Percentiles rank a stretch among this genome's conserved stretches.
Conservation (phyloP, 2,113 vertebrate genomes). For the Ascaphus truei region DNA sequence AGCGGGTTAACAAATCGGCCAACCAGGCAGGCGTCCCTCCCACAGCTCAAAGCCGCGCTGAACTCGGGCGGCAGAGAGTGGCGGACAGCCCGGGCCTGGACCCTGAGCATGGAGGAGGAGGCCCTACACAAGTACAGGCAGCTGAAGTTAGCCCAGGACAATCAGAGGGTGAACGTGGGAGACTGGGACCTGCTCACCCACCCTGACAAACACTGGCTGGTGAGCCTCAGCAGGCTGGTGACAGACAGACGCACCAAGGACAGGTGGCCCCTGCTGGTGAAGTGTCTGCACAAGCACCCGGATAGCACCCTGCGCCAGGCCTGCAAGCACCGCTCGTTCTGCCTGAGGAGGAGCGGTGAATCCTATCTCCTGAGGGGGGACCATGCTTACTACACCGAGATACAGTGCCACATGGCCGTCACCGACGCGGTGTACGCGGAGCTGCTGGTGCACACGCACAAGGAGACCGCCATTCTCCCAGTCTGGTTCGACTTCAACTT, state of each 20-base stretch:
- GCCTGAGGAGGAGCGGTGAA: conserved; percentile 50
- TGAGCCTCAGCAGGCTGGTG: conserved; percentile 70
- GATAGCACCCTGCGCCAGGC: conserved; percentile 55
- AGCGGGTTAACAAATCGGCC: conserved; percentile 54
- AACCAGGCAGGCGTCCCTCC: conserved; percentile 52
- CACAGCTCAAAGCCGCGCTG: conserved; percentile 58
- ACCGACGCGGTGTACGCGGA: conserved; percentile 52
- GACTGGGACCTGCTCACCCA: conserved; percentile 69
- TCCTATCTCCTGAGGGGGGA: conserved; percentile 60
- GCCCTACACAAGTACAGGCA: conserved; percentile 55
- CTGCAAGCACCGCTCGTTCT: conserved; percentile 66
- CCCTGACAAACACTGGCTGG: conserved; percentile 58
- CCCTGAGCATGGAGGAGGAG: conserved; percentile 48
- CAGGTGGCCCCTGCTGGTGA: conserved; percentile 67
- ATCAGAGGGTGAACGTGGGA: conserved; percentile 46
- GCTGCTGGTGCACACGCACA: conserved; percentile 63
- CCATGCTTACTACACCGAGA: conserved; percentile 71
- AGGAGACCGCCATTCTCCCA: conserved; percentile 57
- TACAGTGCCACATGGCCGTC: conserved; percentile 71
- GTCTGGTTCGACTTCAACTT: conserved; percentile 58
- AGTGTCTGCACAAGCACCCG: conserved; percentile 77
- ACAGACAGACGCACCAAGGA: conserved; percentile 45
- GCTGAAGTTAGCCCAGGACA: conserved; percentile 44
- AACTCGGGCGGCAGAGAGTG: not conserved
- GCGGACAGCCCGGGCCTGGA: conserved; percentile 74